phyloP scores from a whole-genome alignment of 2,888 invertebrate species.

The Euproctis similis region DNA sequence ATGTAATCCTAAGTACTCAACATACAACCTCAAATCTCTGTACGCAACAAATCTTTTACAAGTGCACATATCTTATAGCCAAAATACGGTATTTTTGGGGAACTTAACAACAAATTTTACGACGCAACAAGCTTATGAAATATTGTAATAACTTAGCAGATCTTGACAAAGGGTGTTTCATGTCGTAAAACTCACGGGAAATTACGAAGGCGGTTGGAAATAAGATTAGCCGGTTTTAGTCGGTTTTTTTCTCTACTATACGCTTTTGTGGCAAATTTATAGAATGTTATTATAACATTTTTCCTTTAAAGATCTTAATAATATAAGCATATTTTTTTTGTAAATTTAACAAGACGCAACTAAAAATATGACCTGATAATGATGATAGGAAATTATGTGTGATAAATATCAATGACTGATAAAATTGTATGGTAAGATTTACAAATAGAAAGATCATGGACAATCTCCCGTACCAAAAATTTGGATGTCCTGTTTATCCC shows the following conservation, averaged over 20 bases:
- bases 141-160: conserved; percentile 17
- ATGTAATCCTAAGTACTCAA: too few relatives aligned
- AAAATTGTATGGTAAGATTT: too few relatives aligned
- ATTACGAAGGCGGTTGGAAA: conserved; percentile 8
- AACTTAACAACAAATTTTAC: conserved; percentile 4
- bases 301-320: too few relatives aligned
- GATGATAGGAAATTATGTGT: too few relatives aligned
- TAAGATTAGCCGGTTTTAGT: conserved; percentile 8
- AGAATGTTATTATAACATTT: too few relatives aligned
- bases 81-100: conserved; percentile 1
- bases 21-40: neutral
- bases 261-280: neutral
- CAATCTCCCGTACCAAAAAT: too few relatives aligned
- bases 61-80: conserved; percentile 3
- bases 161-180: conserved; percentile 10
- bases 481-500: too few relatives aligned
- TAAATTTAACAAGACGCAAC: too few relatives aligned
- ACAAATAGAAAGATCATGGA: too few relatives aligned
- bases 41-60: conserved; percentile 1
- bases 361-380: too few relatives aligned
- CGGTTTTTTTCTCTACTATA: neutral
- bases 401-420: too few relatives aligned
- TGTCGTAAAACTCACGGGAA: conserved; percentile 8
- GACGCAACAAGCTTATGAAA: conserved; percentile 11
- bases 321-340: too few relatives aligned